Conservation (phyloP, 2,797 vertebrate species). For the Sphenodon punctatus region DNA sequence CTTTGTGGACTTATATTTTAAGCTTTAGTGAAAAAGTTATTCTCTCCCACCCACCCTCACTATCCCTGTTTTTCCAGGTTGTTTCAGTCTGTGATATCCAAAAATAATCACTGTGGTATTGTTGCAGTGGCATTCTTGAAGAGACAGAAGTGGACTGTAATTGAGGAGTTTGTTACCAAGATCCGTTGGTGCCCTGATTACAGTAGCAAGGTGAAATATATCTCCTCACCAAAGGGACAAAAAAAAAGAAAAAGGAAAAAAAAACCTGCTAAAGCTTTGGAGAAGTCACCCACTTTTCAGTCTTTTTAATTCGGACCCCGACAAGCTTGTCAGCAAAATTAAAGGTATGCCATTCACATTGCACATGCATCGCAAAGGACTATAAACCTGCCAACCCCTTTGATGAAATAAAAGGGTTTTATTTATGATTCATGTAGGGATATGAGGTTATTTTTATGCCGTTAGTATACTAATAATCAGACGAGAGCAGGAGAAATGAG, state of each 20-base stretch:
- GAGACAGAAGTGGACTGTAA: slow-evolving; percentile 74
- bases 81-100: slow-evolving; percentile 48
- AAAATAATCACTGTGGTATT: slow-evolving; percentile 63
- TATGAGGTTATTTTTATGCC: slow-evolving; percentile 88
- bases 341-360: slow-evolving; percentile 93
- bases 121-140: slow-evolving; percentile 65
- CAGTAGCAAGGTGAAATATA: slow-evolving; percentile 80
- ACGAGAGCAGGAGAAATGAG: slow-evolving; percentile 80
- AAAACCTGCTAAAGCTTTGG: too few species aligned
- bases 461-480: slow-evolving; percentile 85
- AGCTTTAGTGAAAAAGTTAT: background rate
- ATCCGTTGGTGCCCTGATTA: slow-evolving; percentile 77
- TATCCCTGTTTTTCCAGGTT: background rate
- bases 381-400: slow-evolving; percentile 88
- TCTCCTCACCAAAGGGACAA: slow-evolving; percentile 76
- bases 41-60: background rate
- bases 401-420: slow-evolving; percentile 88
- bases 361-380: slow-evolving; percentile 88
- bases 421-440: slow-evolving; percentile 86
- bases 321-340: slow-evolving; percentile 96
- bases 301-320: slow-evolving; percentile 79
- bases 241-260: too few species aligned
- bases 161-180: slow-evolving; percentile 79
- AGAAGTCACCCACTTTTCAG: slow-evolving; percentile 85
- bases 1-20: background rate